These are phyloP conservation scores for Melanotaenia nigrans DNA, from an alignment of 2,797 vertebrate genomes.

Conservation along the genomic window DNA sequence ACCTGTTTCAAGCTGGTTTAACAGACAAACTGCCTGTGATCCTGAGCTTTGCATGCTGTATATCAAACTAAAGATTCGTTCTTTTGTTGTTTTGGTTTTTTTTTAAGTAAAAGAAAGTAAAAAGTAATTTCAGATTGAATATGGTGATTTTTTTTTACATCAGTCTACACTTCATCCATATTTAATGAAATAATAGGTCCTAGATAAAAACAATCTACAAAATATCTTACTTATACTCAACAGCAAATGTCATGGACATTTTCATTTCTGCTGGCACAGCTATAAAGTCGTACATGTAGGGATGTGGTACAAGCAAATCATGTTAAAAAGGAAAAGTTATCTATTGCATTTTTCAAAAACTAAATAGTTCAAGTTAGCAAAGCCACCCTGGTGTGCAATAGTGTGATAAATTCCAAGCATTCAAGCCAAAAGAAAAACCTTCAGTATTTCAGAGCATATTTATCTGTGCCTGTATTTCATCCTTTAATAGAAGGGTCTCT, in stretches of 20 bases:
- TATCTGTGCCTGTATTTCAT: constrained; percentile 17
- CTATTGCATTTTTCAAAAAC: background rate
- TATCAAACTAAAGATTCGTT: too few relatives aligned
- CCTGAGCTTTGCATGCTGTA: too few relatives aligned
- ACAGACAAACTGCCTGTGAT: too few relatives aligned
- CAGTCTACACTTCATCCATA: too few relatives aligned
- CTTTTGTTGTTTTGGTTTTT: too few relatives aligned
- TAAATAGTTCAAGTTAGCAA: constrained; percentile 6
- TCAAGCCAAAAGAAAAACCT: constrained; percentile 1
- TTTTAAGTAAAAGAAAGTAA: too few relatives aligned
- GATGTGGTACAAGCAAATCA: background rate
- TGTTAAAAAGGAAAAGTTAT: background rate
- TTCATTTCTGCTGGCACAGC: background rate
- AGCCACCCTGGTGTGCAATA: background rate
- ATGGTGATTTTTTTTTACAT: too few relatives aligned
- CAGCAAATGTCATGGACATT: background rate
- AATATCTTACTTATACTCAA: too few relatives aligned
- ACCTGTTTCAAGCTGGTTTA: background rate
- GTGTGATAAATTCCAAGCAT: constrained; percentile 12
- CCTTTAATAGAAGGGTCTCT: constrained; percentile 17
- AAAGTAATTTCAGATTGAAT: too few relatives aligned
- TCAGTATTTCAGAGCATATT: constrained; percentile 8
- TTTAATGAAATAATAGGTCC: too few relatives aligned
- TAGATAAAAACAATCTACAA: too few relatives aligned
- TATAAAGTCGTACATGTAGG: background rate